A percentile compares a stretch with the other conserved stretches of the same genome.
Evolutionary conservation across 2,113 vertebrate species (phyloP).

Genomic region (Polypterus senegalus): DNA sequence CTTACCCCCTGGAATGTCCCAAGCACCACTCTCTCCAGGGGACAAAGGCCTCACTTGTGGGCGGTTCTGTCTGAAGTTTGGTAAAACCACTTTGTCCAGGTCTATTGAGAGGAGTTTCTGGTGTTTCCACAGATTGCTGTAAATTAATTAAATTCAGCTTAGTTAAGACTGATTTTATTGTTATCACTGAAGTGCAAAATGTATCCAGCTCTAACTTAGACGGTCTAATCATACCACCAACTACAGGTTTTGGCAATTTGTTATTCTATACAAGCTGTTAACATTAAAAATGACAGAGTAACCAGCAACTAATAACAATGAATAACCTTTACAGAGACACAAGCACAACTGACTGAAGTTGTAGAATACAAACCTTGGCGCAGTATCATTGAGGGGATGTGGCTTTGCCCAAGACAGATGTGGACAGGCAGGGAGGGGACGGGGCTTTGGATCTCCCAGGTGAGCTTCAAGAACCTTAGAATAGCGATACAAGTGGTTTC

Average conservation of each 20-base stretch:
- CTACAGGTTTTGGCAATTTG: too few species aligned
- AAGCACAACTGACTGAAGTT: too few species aligned
- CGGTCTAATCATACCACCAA: too few species aligned
- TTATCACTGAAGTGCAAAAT: too few species aligned
- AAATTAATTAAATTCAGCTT: background rate
- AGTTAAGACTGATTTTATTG: too few species aligned
- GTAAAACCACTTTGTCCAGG: conserved; percentile 84
- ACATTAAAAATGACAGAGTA: too few species aligned
- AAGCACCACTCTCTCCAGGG: conserved; percentile 90
- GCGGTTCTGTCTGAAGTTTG: conserved; percentile 73
- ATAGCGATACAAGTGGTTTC: conserved; percentile 93
- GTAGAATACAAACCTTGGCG: conserved; percentile 66
- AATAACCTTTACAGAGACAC: too few species aligned
- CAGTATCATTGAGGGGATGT: conserved; percentile 92
- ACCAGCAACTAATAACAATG: too few species aligned
- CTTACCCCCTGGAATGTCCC: conserved; percentile 96
- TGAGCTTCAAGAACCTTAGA: conserved; percentile 92
- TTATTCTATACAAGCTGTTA: too few species aligned
- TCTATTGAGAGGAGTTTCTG: conserved; percentile 92
- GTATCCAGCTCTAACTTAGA: too few species aligned
- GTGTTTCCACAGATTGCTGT: conserved; percentile 96
- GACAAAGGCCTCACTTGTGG: conserved; percentile 93
- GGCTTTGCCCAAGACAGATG: conserved; percentile 96
- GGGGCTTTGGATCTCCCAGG: conserved; percentile 81
- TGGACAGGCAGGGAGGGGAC: conserved; percentile 86